phyloP scores from a whole-genome alignment of 2,113 vertebrate genomes.

The Polyodon spathula region DNA sequence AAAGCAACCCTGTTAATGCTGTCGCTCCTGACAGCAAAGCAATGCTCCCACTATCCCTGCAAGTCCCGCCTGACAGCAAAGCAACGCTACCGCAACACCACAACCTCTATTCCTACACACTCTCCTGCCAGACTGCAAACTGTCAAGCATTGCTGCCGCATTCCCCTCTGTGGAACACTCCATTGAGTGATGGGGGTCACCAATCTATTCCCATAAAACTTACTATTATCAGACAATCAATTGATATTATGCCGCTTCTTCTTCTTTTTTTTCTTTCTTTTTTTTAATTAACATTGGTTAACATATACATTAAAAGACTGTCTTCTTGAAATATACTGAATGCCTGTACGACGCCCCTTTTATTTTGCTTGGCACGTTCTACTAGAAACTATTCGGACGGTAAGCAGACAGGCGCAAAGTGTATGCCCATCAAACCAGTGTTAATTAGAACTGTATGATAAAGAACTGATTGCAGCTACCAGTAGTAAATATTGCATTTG shows the following conservation, averaged over 20 bases:
- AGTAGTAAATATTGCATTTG: too few relatives aligned
- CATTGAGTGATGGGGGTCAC: conserved; percentile 21
- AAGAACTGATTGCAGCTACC: too few relatives aligned
- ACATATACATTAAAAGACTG: too few relatives aligned
- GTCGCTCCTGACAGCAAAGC: conserved; percentile 9
- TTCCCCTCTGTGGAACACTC: conserved; percentile 17
- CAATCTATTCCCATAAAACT: too few relatives aligned
- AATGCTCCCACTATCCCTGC: conserved; percentile 10
- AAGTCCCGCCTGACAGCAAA: neutral
- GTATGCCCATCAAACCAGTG: neutral
- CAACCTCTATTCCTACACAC: too few relatives aligned
- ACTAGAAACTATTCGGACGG: conserved; percentile 2
- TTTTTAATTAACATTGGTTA: too few relatives aligned
- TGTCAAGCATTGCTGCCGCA: conserved; percentile 22
- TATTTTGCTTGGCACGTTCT: conserved; percentile 2
- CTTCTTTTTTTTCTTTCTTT: too few relatives aligned
- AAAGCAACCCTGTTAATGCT: neutral
- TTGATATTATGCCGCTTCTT: too few relatives aligned
- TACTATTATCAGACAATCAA: too few relatives aligned
- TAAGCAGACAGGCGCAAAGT: neutral
- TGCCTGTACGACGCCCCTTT: neutral
- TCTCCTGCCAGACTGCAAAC: conserved; percentile 25
- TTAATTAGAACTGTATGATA: too few relatives aligned
- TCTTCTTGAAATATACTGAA: too few relatives aligned
- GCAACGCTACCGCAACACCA: too few relatives aligned